Conservation (phyloP, 2,888 invertebrate species). For the Globia sparganii region DNA sequence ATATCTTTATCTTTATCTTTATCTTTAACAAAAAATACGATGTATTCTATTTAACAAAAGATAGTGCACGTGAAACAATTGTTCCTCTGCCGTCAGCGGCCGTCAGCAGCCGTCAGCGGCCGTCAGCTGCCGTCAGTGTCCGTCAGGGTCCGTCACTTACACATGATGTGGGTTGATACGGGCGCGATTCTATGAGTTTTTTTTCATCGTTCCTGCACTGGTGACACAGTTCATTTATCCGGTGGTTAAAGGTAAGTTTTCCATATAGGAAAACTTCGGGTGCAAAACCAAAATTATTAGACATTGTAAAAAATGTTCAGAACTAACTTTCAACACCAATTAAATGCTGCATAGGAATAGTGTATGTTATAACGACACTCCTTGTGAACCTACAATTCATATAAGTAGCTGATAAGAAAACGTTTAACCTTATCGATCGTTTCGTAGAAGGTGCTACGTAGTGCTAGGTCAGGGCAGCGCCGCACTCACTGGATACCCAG, state of each 20-base stretch:
- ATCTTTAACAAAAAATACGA: too few relatives aligned
- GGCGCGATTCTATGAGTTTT: not conserved
- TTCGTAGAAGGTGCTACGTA: not conserved
- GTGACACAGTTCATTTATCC: not conserved
- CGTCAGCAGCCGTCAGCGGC: constrained; percentile 42
- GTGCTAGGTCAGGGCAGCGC: not conserved
- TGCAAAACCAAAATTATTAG: not conserved
- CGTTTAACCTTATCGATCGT: not conserved
- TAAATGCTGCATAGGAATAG: not conserved
- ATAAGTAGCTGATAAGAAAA: not conserved
- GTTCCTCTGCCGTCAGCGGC: constrained; percentile 11
- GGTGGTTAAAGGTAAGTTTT: not conserved
- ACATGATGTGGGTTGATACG: constrained; percentile 17
- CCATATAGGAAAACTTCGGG: not conserved
- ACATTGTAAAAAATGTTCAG: not conserved
- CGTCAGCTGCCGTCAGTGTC: constrained; percentile 48
- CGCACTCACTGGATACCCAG: too few relatives aligned
- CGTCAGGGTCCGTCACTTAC: too few relatives aligned
- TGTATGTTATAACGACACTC: not conserved
- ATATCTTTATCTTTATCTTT: too few relatives aligned
- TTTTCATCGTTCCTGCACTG: not conserved
- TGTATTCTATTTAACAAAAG: not conserved
- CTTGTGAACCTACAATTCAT: not conserved
- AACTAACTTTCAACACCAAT: not conserved
- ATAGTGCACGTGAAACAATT: constrained; percentile 1